Conservation (phyloP, 2,797 vertebrate species). For the Platyrinchus mystaceus region DNA sequence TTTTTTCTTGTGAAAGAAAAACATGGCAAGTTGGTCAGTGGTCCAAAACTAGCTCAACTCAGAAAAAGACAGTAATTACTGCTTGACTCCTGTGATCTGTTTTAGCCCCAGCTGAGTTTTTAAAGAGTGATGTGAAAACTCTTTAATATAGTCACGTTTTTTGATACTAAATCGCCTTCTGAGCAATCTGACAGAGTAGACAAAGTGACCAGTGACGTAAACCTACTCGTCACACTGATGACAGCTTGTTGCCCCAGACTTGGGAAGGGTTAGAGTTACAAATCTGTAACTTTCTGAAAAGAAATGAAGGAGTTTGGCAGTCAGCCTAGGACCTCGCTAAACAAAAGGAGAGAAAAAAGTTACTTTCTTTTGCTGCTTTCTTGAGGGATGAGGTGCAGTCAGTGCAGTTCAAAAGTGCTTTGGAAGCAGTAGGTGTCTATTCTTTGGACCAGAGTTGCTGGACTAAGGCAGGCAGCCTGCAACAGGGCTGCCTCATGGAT, state of each 20-base stretch:
- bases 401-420: background rate
- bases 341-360: background rate
- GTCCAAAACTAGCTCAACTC: background rate
- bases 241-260: background rate
- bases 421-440: background rate
- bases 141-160: background rate
- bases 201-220: background rate
- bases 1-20: background rate
- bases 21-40: background rate
- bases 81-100: background rate
- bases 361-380: background rate
- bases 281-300: background rate
- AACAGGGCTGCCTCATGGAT: accelerated
- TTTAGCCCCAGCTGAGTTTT: background rate
- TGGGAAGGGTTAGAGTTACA: background rate
- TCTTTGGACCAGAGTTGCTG: background rate
- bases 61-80: background rate
- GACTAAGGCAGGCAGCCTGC: background rate
- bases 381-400: background rate
- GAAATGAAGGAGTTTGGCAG: background rate
- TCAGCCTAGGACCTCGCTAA: background rate
- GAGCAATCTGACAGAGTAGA: background rate
- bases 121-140: background rate
- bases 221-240: background rate
- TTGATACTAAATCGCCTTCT: background rate